Percentiles rank a stretch among this genome's conserved stretches.
phyloP scores from a whole-genome alignment of 2,888 invertebrate genomes.

The Stenurella melanura region DNA sequence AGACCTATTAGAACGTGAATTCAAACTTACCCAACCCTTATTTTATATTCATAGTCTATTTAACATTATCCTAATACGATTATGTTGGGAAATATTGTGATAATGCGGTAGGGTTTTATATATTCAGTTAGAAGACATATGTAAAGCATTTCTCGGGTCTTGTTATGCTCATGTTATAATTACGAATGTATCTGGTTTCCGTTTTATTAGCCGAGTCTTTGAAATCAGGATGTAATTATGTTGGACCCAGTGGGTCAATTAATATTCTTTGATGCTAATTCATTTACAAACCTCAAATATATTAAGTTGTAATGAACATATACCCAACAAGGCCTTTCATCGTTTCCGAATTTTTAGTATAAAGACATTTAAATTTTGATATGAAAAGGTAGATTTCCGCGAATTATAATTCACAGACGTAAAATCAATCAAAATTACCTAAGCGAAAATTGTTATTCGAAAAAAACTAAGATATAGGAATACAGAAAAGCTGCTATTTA shows the following conservation, averaged over 20 bases:
- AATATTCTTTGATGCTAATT: neutral
- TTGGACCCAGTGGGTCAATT: neutral
- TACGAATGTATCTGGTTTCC: neutral
- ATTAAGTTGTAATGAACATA: neutral
- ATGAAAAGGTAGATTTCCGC: neutral
- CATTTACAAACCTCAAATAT: neutral
- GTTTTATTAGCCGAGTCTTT: neutral
- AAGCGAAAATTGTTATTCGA: too few species aligned
- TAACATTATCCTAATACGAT: conserved; percentile 37
- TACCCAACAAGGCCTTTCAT: neutral
- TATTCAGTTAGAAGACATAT: neutral
- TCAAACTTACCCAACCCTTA: conserved; percentile 32
- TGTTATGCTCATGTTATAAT: neutral
- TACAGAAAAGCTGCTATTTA: too few species aligned
- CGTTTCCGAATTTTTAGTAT: neutral
- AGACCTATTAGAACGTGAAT: conserved; percentile 39
- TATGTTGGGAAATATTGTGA: conserved; percentile 28
- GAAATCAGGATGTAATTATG: neutral
- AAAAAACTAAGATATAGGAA: too few species aligned
- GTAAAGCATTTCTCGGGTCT: neutral
- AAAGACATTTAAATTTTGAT: neutral
- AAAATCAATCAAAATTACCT: too few species aligned
- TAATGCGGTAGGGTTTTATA: neutral
- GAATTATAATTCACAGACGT: too few species aligned
- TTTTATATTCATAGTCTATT: conserved; percentile 41